Evolutionary conservation across 2,888 invertebrate species (phyloP), one percentile per base, ranked within the genome.

Genomic region (Agrypnus murinus): DNA sequence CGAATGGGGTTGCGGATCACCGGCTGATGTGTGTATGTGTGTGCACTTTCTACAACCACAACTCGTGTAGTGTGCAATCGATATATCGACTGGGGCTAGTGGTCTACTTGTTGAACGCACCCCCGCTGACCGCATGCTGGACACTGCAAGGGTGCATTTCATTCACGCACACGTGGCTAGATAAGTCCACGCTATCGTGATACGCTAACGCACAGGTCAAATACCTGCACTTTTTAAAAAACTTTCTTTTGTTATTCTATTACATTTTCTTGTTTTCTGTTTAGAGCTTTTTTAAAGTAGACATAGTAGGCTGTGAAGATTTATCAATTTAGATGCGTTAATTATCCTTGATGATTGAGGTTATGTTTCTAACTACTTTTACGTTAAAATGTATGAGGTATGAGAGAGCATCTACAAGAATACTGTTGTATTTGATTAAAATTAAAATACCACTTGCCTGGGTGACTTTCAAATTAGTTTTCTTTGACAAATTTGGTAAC

Each of bases 21-120:
- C 71, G 71, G 69, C 70, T 69, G 67, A 71, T 69, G 72, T 75
- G 25, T 25, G 25, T 25, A 25, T 25, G 77, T 74, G 76, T 74
- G 77, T 78, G 77, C 77, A 78, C 77, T 79, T 77, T 78, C 77
- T 74, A 77, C 77, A 74, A 77, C 77, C 77, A 75, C 78, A 79
- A 79, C 77, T 78, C 75, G 78, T 73, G 71, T 72, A 72, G 77
- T 75, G 79, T 77, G 78, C 77, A 83, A 84, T 84, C 84, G 83
- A 84, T 84, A 84, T 84, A 84, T 84, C 83, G 84, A 84, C 81
- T 81, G 80, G 81, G 81, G 79, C 81, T n/a, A 82, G 81, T 83
- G 83, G 82, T 84, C 84, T 84, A 84, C 84, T 84, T 84, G 84
- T 84, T 84, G 84, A 84, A 81, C 82, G 81, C 74, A 71, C 79